Percentiles rank a stretch among this genome's conserved stretches.
These are phyloP conservation scores for Patagioenas fasciata DNA, from an alignment of 2,113 vertebrate species.

Conservation along the genomic window DNA sequence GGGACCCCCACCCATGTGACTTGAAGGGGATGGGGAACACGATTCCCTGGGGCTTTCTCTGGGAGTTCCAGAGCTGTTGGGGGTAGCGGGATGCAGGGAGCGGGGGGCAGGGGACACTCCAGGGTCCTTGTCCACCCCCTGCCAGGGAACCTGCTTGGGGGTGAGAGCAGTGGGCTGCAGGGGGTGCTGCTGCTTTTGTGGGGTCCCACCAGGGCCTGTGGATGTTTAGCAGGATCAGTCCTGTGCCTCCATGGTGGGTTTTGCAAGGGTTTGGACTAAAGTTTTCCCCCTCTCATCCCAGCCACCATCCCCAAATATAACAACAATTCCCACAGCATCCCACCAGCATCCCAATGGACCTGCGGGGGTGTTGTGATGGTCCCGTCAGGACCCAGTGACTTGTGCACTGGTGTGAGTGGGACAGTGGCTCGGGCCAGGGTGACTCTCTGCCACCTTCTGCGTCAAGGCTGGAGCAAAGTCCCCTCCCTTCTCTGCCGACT, in stretches of 20 bases:
- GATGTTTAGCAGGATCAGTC: not conserved
- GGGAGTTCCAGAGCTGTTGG: not conserved
- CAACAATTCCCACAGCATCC: not conserved
- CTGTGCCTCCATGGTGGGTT: not conserved
- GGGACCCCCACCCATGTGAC: rapidly evolving
- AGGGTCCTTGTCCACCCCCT: not conserved
- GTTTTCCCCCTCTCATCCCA: not conserved
- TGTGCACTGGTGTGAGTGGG: rapidly evolving
- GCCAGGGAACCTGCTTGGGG: not conserved
- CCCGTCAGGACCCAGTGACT: rapidly evolving
- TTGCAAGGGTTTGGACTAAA: not conserved
- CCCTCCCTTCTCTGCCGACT: not conserved
- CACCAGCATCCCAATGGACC: not conserved
- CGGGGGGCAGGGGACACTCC: not conserved
- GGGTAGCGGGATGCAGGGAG: no score
- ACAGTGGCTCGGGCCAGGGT: not conserved
- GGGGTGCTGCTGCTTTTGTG: not conserved
- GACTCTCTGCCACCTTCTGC: not conserved
- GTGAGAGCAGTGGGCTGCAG: not conserved
- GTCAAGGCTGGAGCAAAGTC: constrained; percentile 1
- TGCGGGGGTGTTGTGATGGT: no score
- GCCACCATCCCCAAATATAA: not conserved
- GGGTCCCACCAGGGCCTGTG: not conserved
- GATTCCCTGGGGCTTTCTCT: not conserved
- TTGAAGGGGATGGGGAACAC: not conserved